Base-by-base conservation (phyloP, 1,140 invertebrate species). In the Ericerus pela region DNA sequence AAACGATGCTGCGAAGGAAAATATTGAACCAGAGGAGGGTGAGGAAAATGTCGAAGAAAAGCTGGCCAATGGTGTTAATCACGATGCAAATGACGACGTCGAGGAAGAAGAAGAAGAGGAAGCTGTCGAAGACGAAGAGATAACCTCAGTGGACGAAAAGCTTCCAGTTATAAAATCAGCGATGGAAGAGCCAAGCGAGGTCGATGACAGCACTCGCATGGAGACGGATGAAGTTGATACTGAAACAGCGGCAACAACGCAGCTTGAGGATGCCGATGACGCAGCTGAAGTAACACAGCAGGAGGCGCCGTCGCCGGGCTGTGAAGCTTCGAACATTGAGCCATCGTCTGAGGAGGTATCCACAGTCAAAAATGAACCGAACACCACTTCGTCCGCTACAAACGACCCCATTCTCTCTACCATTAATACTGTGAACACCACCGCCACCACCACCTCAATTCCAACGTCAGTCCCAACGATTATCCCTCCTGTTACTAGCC, bases 41-140 rank as follows among this genome's bases (percentile, higher is more conserved):
- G 54, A 47, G 1, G 58, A 37, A 10, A 38, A 31, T 18, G 41
- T 37, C 16, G 58, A 56, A 59, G 18, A 6, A 2, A 28, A 41
- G 27, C 16, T 37, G 18, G 28, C 36, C 18, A 31, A 30, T 11
- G 59, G 53, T 37, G 36, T 47, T 55, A 53, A n/a, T n/a, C n/a
- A 30, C 29, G 33, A 55, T 5, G 30, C 14, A 3, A 55, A n/a
- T 1, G 55, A 57, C 1, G 26, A 57, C 6, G 28, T 18, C 1
- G 56, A 14, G 51, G 41, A 10, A 37, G 56, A 53, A 12, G 28
- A 16, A 18, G 36, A 43, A 14, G 57, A 54, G 18, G 24, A 41
- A 5, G 24, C 28, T 47, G 57, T 8, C 1, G 31, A 16, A 31
- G 53, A 47, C 27, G 51, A 59, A 30, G 12, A 53, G 47, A 24